Evolutionary conservation across 2,888 invertebrate species (phyloP), one percentile per base, ranked within the genome.

Genomic region (Gastrophysa polygoni): DNA sequence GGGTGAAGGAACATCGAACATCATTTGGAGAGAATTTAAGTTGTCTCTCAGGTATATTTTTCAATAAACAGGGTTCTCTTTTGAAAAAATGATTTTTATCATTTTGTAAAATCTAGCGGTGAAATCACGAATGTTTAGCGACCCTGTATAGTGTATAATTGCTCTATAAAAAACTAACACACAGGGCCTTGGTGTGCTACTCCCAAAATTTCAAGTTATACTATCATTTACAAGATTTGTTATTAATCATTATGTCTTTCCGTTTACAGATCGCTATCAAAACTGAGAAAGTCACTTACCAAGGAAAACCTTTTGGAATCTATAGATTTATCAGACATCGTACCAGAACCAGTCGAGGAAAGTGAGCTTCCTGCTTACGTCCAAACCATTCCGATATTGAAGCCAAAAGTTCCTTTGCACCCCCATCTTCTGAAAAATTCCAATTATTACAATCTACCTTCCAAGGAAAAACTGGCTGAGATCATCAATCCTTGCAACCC

Each of bases 401-500:
- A 21, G 20, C 28, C 29, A 8, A 20, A 46, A 8, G n/a, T n/a
- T n/a, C n/a, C n/a, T n/a, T n/a, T n/a, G n/a, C n/a, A 3, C 7
- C n/a, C 14, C 16, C 11, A 61, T 64, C 29, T 50, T 34, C 14
- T 65, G 4, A 65, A 56, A 38, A 58, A 60, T 28, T 54, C 68
- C 4, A 63, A 73, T 54, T 47, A 44, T 7, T n/a, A n/a, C n/a
- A 56, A 61, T 20, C 54, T 70, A n/a, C 75, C 75, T 2, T 32
- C 68, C 0, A 74, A 70, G 61, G 70, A 75, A 47, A 59, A 73
- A 55, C 51, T 77, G 51, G 65, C 72, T 11, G 64, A 61, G 38
- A 50, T 75, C 8, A 74, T 77, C 32, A 72, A 70, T 20, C 76
- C 76, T 0, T 72, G 73, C 43, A 72, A 71, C 38, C 59, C 68